phyloP scores from a whole-genome alignment of 1,140 invertebrate species.

The Zeugodacus cucurbitae region DNA sequence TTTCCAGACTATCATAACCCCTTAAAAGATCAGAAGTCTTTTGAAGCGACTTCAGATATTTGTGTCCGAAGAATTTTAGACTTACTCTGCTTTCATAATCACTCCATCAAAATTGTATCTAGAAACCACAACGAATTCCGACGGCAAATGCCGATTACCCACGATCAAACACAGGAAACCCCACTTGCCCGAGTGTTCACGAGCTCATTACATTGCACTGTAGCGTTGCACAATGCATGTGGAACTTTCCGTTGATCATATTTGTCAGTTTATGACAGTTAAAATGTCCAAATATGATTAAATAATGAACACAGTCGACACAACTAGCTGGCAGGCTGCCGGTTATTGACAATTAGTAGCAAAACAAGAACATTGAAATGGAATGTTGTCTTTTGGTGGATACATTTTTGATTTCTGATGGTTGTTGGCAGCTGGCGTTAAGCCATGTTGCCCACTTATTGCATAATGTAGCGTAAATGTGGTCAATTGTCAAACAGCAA shows the following conservation, averaged over 20 bases:
- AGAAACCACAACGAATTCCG: too few species aligned
- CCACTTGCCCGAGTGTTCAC: too few species aligned
- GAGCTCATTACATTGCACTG: too few species aligned
- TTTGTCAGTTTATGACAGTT: not conserved
- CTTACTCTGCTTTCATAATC: too few species aligned
- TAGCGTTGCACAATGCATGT: not conserved
- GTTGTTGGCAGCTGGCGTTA: not conserved
- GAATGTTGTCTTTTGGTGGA: conserved; percentile 4
- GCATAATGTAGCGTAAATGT: not conserved
- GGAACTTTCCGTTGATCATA: not conserved
- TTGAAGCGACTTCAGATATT: too few species aligned
- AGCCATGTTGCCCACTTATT: not conserved
- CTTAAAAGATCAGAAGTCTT: too few species aligned
- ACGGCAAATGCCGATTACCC: too few species aligned
- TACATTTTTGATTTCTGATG: not conserved
- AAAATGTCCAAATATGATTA: conserved; percentile 32
- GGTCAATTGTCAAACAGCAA: not conserved
- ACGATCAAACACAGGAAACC: too few species aligned
- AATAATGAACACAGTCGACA: not conserved
- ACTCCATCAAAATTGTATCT: too few species aligned
- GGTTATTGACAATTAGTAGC: not conserved
- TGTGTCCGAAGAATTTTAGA: too few species aligned
- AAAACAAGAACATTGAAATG: conserved; percentile 21
- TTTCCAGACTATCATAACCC: too few species aligned
- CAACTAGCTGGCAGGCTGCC: not conserved